Conservation (phyloP, 2,797 vertebrate species). For the Aulostomus chinensis region DNA sequence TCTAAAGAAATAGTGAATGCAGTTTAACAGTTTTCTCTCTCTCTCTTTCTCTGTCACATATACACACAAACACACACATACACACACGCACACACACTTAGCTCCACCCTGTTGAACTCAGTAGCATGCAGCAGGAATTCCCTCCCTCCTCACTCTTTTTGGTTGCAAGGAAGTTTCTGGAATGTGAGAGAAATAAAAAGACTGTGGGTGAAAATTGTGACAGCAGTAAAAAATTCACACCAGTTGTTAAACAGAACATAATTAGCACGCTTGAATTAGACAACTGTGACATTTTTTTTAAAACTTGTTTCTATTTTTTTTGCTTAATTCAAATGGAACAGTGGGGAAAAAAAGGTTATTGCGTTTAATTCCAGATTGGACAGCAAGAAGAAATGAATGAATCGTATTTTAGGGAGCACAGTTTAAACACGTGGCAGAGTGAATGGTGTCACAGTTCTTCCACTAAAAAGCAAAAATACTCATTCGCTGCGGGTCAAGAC, state of each 20-base stretch:
- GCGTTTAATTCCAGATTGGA: no score
- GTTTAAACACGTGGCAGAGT: conserved; percentile 35
- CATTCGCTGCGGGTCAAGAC: conserved; percentile 14
- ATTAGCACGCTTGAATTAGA: no score
- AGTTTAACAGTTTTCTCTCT: conserved; percentile 1
- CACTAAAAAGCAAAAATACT: conserved; percentile 15
- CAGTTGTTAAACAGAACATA: no score
- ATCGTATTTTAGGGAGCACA: no score
- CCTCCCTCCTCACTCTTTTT: conserved; percentile 28
- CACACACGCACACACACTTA: conserved; percentile 11
- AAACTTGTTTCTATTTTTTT: no score
- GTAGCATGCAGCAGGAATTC: conserved; percentile 45
- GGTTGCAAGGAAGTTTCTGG: conserved; percentile 43
- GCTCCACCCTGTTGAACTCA: conserved; percentile 56
- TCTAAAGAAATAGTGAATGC: conserved; percentile 1
- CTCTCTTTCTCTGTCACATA: no score
- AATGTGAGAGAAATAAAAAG: conserved; percentile 35
- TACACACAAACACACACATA: background rate
- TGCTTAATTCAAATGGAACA: no score
- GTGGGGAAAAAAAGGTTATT: no score
- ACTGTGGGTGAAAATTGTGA: conserved; percentile 6
- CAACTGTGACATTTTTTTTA: no score
- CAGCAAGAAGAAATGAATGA: no score
- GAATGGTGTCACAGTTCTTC: background rate
- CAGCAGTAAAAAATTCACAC: no score